Percentiles rank a stretch among this genome's conserved stretches.
These are phyloP conservation scores for Nomada hirtipes DNA, from an alignment of 2,888 invertebrate species.

Conservation along the genomic window DNA sequence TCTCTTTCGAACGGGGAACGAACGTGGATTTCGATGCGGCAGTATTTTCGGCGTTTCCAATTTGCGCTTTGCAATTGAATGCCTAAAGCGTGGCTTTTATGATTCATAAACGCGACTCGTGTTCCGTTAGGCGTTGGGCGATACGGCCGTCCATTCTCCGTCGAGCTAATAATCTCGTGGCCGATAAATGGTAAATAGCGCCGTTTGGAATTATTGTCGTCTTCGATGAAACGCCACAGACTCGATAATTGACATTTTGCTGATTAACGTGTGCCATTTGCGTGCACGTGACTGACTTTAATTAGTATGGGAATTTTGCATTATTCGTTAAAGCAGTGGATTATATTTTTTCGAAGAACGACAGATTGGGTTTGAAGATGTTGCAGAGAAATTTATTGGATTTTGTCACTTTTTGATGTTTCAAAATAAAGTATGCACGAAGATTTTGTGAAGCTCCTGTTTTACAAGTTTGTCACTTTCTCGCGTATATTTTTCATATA, in stretches of 20 bases:
- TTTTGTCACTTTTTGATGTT: background rate
- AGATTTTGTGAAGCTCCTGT: no score
- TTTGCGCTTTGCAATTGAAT: constrained; percentile 47
- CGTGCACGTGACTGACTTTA: background rate
- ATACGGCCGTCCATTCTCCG: constrained; percentile 36
- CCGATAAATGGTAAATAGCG: constrained; percentile 29
- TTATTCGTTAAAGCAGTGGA: background rate
- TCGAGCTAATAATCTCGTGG: constrained; percentile 25
- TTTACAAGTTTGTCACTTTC: no score
- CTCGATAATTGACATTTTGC: constrained; percentile 1
- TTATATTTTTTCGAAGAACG: background rate
- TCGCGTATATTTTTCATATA: no score
- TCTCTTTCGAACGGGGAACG: constrained; percentile 11
- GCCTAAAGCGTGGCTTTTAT: constrained; percentile 34
- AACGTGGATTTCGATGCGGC: constrained; percentile 22
- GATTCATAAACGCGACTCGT: constrained; percentile 45
- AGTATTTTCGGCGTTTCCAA: constrained; percentile 44
- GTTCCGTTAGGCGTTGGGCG: constrained; percentile 27
- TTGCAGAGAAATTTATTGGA: background rate
- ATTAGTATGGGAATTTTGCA: background rate
- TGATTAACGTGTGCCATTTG: background rate
- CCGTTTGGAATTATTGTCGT: background rate
- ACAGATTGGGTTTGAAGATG: background rate
- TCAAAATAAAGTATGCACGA: no score
- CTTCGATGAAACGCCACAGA: constrained; percentile 1